Conservation (phyloP, 35 echinoderm and acorn worm genomes). For the Heliocidaris tuberculata region DNA sequence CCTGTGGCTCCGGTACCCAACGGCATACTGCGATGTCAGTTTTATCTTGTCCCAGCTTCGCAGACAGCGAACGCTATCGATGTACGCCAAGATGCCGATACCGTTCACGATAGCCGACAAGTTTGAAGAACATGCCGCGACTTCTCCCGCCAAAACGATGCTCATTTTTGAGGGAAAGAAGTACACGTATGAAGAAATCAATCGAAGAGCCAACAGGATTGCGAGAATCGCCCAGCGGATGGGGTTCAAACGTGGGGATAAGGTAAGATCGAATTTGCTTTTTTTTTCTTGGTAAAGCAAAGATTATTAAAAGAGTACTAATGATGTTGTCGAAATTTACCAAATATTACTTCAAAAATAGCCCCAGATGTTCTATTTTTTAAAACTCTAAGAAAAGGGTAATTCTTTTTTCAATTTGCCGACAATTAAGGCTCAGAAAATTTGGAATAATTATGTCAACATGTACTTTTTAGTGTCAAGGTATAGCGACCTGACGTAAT, state of each 20-base stretch:
- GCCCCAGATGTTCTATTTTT: neutral
- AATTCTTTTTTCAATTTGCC: too few species aligned
- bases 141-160: constrained; percentile 73
- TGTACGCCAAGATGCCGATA: constrained; percentile 52
- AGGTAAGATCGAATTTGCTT: constrained; percentile 31
- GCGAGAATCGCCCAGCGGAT: constrained; percentile 60
- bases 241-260: constrained; percentile 79
- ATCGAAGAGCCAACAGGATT: constrained; percentile 72
- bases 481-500: neutral
- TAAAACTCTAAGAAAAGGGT: too few species aligned
- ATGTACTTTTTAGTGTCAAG: too few species aligned
- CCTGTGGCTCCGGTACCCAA: constrained; percentile 62
- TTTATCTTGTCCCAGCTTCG: constrained; percentile 78
- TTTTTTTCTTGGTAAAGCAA: neutral
- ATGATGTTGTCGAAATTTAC: neutral
- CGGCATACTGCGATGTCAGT: constrained; percentile 55
- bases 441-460: too few species aligned
- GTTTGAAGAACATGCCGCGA: constrained; percentile 69
- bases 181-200: constrained; percentile 81
- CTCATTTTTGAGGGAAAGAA: constrained; percentile 68
- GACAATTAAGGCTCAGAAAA: too few species aligned
- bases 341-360: neutral
- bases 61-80: constrained; percentile 51
- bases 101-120: constrained; percentile 80
- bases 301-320: neutral